Conservation (phyloP, 2,888 invertebrate genomes). For the Plagodis dolabraria region DNA sequence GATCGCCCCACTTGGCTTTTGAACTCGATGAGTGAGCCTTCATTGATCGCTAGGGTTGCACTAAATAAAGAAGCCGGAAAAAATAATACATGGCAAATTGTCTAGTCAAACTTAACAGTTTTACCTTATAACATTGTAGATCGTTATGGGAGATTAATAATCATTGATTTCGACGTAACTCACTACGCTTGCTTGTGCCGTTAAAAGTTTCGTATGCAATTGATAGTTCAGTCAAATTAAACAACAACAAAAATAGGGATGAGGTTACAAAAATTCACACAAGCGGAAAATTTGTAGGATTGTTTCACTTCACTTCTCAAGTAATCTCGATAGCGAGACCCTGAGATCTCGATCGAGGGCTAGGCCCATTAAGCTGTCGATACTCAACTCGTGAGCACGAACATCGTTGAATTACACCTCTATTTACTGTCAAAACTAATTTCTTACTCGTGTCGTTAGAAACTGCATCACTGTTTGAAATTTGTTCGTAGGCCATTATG, state of each 20-base stretch:
- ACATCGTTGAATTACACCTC: slow-evolving; percentile 81
- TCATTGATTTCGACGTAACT: too few relatives aligned
- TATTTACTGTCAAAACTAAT: slow-evolving; percentile 83
- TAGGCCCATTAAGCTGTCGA: slow-evolving; percentile 78
- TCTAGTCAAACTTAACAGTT: too few relatives aligned
- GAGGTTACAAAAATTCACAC: too few relatives aligned
- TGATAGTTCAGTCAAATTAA: too few relatives aligned
- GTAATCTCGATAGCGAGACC: slow-evolving; percentile 52
- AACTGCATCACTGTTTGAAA: slow-evolving; percentile 56
- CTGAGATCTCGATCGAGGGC: slow-evolving; percentile 60
- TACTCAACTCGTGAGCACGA: slow-evolving; percentile 81
- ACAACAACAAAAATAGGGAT: too few relatives aligned
- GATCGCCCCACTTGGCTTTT: slow-evolving; percentile 75
- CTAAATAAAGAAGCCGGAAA: slow-evolving; percentile 11
- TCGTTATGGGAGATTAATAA: too few relatives aligned
- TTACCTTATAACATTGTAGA: too few relatives aligned
- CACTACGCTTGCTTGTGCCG: too few relatives aligned
- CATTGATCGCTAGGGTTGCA: slow-evolving; percentile 49
- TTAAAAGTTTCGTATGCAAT: too few relatives aligned
- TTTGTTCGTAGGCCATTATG: slow-evolving; percentile 40
- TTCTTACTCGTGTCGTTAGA: slow-evolving; percentile 75
- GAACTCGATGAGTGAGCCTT: slow-evolving; percentile 82
- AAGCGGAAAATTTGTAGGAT: too few relatives aligned
- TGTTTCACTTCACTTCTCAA: too few relatives aligned
- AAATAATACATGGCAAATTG: too few relatives aligned